Conservation (phyloP, 2,797 vertebrate genomes). For the Mus spretus region DNA sequence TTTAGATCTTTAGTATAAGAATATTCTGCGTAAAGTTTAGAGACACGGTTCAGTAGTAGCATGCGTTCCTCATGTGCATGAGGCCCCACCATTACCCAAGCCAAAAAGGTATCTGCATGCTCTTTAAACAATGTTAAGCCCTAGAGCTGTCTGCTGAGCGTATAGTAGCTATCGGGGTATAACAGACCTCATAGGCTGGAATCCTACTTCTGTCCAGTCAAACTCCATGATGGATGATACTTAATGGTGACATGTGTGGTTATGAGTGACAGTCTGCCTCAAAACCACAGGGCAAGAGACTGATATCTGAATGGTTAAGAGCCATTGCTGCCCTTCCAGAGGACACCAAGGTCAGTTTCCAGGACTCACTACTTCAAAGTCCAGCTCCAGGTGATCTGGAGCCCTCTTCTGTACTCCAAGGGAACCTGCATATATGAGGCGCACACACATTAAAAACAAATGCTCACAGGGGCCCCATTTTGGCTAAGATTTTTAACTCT, state of each 20-base stretch:
- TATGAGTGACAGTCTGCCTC: neutral
- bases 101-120: neutral
- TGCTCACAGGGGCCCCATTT: neutral
- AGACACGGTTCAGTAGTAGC: no score
- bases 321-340: neutral
- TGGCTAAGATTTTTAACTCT: neutral
- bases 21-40: neutral
- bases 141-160: neutral
- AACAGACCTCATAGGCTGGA: neutral
- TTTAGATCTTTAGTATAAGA: neutral
- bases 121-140: conserved; percentile 3
- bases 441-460: neutral
- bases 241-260: neutral
- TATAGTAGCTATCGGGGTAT: neutral
- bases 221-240: neutral
- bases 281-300: neutral
- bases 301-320: neutral
- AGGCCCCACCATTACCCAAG: neutral
- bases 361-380: neutral
- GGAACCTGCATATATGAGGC: neutral
- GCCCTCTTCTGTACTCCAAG: neutral
- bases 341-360: neutral
- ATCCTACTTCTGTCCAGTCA: neutral
- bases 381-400: no score
- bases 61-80: no score